Evolutionary conservation across 2,888 invertebrate species (phyloP).

Genomic region (Eupsilia transversa): DNA sequence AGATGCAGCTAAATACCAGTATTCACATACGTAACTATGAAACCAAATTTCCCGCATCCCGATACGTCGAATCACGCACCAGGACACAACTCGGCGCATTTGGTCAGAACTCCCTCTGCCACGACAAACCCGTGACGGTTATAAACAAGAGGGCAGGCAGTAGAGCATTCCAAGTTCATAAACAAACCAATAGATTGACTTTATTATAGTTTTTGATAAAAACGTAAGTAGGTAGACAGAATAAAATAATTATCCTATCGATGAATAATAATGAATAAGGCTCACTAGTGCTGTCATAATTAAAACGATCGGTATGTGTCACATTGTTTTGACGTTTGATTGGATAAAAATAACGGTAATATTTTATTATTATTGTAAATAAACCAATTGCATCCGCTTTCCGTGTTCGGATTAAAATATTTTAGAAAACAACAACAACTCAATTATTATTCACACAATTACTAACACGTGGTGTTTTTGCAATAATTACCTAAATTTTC

Average conservation of each 20-base stretch:
- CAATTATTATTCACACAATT: neutral
- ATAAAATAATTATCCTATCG: neutral
- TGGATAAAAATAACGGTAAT: constrained; percentile 21
- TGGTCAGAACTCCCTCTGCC: neutral
- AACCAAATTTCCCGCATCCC: neutral
- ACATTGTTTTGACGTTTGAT: constrained; percentile 37
- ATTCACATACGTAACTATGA: neutral
- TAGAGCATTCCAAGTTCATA: neutral
- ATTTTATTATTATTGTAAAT: neutral
- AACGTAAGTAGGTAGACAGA: constrained; percentile 6
- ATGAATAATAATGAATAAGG: constrained; percentile 5
- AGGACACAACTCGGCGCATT: neutral
- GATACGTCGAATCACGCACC: neutral
- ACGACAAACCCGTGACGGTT: neutral
- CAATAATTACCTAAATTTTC: too few species aligned
- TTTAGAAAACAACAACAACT: too few species aligned
- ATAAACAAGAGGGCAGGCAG: neutral
- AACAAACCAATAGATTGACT: neutral
- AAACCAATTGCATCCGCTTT: neutral
- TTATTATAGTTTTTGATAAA: neutral
- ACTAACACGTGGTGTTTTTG: constrained; percentile 8
- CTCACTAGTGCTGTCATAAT: constrained; percentile 9
- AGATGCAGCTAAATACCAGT: too few species aligned
- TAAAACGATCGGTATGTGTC: neutral
- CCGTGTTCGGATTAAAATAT: neutral